Percentiles rank a stretch among this genome's conserved stretches.
Conservation (phyloP, 1,140 invertebrate genomes). For the Brachionus paranguensis region DNA sequence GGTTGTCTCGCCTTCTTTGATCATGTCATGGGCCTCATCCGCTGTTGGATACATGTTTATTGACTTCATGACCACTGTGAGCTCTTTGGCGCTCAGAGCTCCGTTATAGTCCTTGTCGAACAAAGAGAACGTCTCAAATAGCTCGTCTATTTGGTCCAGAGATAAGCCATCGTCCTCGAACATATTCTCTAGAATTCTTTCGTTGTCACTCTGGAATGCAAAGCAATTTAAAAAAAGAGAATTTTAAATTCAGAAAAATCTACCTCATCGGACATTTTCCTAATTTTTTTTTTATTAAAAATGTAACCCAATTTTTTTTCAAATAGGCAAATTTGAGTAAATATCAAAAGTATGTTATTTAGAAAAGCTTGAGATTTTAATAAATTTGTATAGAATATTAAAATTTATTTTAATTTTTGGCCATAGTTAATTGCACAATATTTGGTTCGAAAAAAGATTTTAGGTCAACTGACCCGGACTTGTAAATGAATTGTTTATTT, state of each 20-base stretch:
- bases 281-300: background rate
- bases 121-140: constrained; percentile 4
- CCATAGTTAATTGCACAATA: background rate
- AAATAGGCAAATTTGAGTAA: background rate
- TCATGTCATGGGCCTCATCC: background rate
- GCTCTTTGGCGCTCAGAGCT: background rate
- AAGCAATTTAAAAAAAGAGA: background rate
- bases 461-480: background rate
- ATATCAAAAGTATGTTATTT: background rate
- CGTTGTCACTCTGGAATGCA: background rate
- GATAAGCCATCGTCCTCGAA: background rate
- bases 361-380: background rate
- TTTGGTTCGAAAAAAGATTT: background rate
- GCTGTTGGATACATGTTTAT: background rate
- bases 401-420: background rate
- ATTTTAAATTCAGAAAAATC: background rate
- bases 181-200: background rate
- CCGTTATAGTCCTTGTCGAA: constrained; percentile 26
- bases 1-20: background rate
- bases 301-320: background rate
- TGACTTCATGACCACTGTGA: background rate
- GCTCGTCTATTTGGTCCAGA: constrained; percentile 32
- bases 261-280: background rate
- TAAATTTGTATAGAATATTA: background rate
- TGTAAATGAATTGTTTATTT: background rate